Base-by-base conservation (phyloP, 2,797 vertebrate genomes). In the Sarcophilus harrisii region DNA sequence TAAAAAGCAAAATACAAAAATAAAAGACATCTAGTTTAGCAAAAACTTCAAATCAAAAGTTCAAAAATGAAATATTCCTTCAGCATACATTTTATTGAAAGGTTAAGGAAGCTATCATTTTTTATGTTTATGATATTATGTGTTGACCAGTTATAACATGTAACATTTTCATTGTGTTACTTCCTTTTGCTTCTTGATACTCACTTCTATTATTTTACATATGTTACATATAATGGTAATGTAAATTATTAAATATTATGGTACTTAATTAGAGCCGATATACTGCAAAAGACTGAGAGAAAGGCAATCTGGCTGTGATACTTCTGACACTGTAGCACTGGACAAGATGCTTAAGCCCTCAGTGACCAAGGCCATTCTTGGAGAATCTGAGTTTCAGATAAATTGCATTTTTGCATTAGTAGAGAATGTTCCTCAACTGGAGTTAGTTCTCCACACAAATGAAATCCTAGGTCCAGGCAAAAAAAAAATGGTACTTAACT, bases 1-100 rank as follows among this genome's bases (percentile, higher is more conserved):
- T 93, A 92, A 66, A 5, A 91, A 6, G 16, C 93, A 0, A 91
- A 73, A 73, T 5, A 73, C 93, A 92, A 96, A 30, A 96, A 90
- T 13, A 89, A 87, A 14, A 52, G 94, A 57, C 45, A 27, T 1
- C 16, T 62, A 94, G 95, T 3, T 32, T 94, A 81, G 58, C 89
- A 93, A 52, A 59, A 38, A 45, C 90, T 91, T 60, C 1, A 55
- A 92, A 93, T 93, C 4, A 45, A 57, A 59, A 57, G 18, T 9
- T 95, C 62, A 92, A 73, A 90, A 92, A 92, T 73, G 57, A 91
- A 92, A 54, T 45, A 62, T 58, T 66, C 27, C 90, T 91, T 58
- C 81, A 57, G 21, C 58, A n/a, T 30, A 49, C 87, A 29, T 92
- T 94, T 16, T 94, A 94, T 49, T 92, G 89, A 58, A 3, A 93